Evolutionary conservation across 1,140 invertebrate genomes (phyloP), one percentile per base, ranked within the genome.

Genomic region (Zaprionus capensis): DNA sequence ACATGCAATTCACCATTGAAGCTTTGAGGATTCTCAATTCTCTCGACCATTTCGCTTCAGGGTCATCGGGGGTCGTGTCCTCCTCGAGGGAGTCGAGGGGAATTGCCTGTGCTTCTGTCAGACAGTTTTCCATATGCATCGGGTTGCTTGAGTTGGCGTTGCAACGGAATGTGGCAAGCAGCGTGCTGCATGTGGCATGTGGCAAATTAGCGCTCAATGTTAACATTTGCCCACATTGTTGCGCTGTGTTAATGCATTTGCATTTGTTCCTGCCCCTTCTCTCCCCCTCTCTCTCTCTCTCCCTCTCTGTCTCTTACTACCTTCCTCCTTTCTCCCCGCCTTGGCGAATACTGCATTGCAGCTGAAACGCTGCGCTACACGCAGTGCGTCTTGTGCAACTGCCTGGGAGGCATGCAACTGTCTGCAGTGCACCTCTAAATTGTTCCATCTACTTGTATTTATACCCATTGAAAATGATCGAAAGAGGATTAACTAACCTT

Each of bases 201-300:
- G 76, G 77, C 68, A 87, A 87, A 87, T 87, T 87, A 87, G 84
- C 84, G 84, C 81, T 83, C 69, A 83, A 84, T 88, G 84, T 81
- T 88, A 88, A 87, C 84, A 75, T 87, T 87, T 83, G 80, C 78
- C 78, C 84, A 87, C 84, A 83, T 88, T 88, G 84, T 88, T 76
- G 68, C 71, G 80, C 65, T 87, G 84, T 87, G 84, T 87, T 87
- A 87, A 88, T 87, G 80, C 80, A 88, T 87, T 87, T 87, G 80
- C 82, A 83, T 88, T 87, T 81, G 20, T 78, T 63, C 57, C 59
- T 72, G 28, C 38, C 56, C 63, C 20, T 7, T 11, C 14, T 38
- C 41, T 24, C 49, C 20, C 17, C 1, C 17, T 11, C 20, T 24
- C 49, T 53, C 22, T 51, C 4, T 22, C 49, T 51, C 22, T 24